Conservation (phyloP, 2,888 invertebrate genomes). For the Tetranychus truncatus region DNA sequence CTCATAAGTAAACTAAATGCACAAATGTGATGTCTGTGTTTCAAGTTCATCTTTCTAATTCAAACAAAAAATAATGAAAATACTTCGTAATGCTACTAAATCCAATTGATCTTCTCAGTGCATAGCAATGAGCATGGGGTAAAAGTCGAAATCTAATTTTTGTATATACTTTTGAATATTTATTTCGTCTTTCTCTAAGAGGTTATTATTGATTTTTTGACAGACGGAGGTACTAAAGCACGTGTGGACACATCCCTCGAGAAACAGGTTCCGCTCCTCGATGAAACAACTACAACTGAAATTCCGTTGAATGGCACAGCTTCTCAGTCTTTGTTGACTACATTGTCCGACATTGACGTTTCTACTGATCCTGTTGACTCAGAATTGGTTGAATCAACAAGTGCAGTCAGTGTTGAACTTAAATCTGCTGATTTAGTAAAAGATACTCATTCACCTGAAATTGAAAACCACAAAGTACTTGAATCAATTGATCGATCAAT, state of each 20-base stretch:
- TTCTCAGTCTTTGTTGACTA: background rate
- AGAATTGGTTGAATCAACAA: background rate
- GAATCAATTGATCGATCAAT: background rate
- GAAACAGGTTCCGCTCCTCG: background rate
- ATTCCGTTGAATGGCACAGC: background rate
- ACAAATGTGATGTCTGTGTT: no score
- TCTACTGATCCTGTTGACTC: background rate
- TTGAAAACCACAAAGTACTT: background rate
- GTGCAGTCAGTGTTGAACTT: background rate
- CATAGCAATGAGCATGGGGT: no score
- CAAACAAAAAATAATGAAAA: no score
- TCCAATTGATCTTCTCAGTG: no score
- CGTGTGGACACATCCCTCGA: conserved; percentile 1
- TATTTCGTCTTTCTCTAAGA: background rate
- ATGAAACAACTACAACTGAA: conserved; percentile 1
- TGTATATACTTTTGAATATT: background rate
- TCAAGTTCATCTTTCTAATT: no score
- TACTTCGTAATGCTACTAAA: no score
- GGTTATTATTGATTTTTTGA: background rate
- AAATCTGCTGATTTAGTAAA: background rate
- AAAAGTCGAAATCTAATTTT: no score
- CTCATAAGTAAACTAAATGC: no score
- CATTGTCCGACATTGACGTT: background rate
- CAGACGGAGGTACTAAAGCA: background rate
- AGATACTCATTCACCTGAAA: background rate